Evolutionary conservation across 2,113 vertebrate species (phyloP).

Genomic region (Proterorhinus semilunaris): DNA sequence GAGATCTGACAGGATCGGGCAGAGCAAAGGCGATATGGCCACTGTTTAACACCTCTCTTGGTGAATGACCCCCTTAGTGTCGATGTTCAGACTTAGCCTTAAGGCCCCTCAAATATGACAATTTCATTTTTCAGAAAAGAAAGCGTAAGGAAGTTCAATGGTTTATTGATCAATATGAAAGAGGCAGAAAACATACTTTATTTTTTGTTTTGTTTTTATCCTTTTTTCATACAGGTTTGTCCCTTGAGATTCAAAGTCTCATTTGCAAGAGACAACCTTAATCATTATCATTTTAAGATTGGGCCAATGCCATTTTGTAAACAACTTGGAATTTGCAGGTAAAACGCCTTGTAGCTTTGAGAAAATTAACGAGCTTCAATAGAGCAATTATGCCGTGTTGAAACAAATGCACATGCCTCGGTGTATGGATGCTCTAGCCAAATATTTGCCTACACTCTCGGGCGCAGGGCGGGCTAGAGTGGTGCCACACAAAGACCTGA

Average conservation of each 20-base stretch:
- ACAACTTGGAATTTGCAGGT: neutral
- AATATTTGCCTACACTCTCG: constrained; percentile 76
- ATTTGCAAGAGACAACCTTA: neutral
- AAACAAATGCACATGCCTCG: constrained; percentile 37
- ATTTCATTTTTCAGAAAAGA: no score
- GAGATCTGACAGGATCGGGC: no score
- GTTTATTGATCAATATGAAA: no score
- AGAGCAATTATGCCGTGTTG: constrained; percentile 41
- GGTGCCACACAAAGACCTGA: constrained; percentile 65
- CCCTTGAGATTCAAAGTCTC: no score
- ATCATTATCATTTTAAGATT: neutral
- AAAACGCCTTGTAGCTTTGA: constrained; percentile 18
- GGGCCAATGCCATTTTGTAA: neutral
- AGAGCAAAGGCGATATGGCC: no score
- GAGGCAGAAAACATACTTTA: no score
- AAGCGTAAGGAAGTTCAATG: no score
- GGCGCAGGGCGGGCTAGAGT: constrained; percentile 50
- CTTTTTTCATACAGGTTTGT: neutral
- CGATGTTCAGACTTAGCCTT: no score
- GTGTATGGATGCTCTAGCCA: constrained; percentile 53
- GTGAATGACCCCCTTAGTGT: no score
- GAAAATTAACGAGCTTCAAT: constrained; percentile 26
- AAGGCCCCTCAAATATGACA: no score
- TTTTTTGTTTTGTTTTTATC: no score
- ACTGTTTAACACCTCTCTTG: no score